Percentiles rank a stretch among this genome's conserved stretches.
phyloP scores from a whole-genome alignment of 2,888 invertebrate species.

The Petrophora chlorosata region DNA sequence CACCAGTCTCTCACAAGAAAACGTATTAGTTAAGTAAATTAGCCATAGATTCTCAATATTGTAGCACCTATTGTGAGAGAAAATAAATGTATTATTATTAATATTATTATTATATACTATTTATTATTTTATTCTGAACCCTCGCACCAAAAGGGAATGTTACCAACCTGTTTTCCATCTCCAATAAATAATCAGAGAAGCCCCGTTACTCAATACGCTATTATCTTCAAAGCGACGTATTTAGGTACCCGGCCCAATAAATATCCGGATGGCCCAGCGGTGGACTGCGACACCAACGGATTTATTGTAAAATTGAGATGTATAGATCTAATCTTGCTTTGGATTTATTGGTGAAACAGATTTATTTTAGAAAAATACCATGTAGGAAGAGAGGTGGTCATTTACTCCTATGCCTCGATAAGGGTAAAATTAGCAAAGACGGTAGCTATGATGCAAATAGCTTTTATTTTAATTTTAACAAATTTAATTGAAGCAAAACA shows the following conservation, averaged over 20 bases:
- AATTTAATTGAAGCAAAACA: no score
- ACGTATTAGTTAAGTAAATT: no score
- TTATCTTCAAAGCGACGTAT: conserved; percentile 74
- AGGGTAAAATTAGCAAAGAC: no score
- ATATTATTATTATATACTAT: no score
- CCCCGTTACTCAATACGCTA: conserved; percentile 70
- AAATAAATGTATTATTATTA: no score
- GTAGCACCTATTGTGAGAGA: no score
- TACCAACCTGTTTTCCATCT: conserved; percentile 3
- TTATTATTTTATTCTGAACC: conserved; percentile 1
- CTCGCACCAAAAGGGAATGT: background rate
- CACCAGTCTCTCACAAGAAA: no score
- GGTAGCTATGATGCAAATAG: no score
- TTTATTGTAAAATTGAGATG: conserved; percentile 79
- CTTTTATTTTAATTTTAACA: no score
- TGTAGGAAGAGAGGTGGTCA: conserved; percentile 7
- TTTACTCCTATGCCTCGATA: no score
- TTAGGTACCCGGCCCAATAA: conserved; percentile 73
- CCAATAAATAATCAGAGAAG: conserved; percentile 57
- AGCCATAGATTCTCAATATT: no score
- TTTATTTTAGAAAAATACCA: conserved; percentile 63
- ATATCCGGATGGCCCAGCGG: conserved; percentile 55
- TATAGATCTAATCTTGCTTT: conserved; percentile 76
- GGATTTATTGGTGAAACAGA: conserved; percentile 75
- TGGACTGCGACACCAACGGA: conserved; percentile 66